Evolutionary conservation across 2,888 invertebrate species (phyloP), one percentile per base, ranked within the genome.

Genomic region (Philaethria dido): DNA sequence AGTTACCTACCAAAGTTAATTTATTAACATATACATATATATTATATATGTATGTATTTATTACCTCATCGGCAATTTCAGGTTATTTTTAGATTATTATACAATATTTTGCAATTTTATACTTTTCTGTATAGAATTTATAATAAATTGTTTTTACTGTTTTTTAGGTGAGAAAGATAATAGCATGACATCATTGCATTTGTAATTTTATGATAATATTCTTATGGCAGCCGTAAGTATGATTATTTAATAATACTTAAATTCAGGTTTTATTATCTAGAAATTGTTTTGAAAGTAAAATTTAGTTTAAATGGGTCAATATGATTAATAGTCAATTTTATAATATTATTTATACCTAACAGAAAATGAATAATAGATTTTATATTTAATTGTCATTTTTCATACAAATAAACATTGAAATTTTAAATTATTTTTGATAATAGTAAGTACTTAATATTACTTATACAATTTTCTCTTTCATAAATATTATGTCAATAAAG

Each of bases 201-300:
- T 29, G 9, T 9, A 52, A 52, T 52, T 52, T 52, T 16, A 11
- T 52, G 29, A 52, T 52, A 52, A 52, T 16, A 22, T 50, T n/a
- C n/a, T 25, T 25, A 25, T 52, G 11, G 29, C 50, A 29, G 9
- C 8, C 16, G 16, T 52, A 52, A 25, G n/a, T 25, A 25, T 50
- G 0, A 25, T 50, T 25, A 25, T 29, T 50, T 50, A n/a, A n/a
- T 16, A 11, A 9, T 52, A 29, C 16, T n/a, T 4, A 16, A 29
- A 16, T 11, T 29, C 29, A 52, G 29, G 29, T 52, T 16, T 52
- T 52, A 29, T 16, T 52, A 52, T 52, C 29, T 29, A 16, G 1
- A 4, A 29, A 16, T 16, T 25, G 1, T 44, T 50, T 50, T n/a
- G n/a, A 29, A 50, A 4, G 9, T 29, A n/a, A 22, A 50, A 50